Conservation (phyloP, 92 coral and sea anemone genomes). For the Metridium senile region DNA sequence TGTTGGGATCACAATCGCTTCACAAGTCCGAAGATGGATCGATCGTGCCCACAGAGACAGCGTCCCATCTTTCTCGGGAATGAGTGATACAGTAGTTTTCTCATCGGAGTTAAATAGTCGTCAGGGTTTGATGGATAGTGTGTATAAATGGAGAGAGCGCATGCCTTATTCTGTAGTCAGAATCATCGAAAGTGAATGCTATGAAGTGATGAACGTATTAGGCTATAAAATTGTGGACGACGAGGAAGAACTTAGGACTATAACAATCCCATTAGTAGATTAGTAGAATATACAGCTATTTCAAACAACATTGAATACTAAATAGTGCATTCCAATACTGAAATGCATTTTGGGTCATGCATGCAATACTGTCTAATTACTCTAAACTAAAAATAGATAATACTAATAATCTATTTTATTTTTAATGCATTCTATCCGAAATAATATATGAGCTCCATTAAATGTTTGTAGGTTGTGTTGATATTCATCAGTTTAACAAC, state of each 20-base stretch:
- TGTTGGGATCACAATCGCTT: slow-evolving; percentile 69
- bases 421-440: too few relatives aligned
- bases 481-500: too few relatives aligned
- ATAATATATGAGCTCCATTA: too few relatives aligned
- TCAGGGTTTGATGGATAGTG: slow-evolving; percentile 20
- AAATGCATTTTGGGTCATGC: too few relatives aligned
- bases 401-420: too few relatives aligned
- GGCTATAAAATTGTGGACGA: slow-evolving; percentile 86
- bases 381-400: too few relatives aligned
- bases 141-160: slow-evolving; percentile 59
- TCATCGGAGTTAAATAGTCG: not conserved
- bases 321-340: too few relatives aligned
- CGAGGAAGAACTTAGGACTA: slow-evolving; percentile 72
- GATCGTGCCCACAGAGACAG: slow-evolving; percentile 57
- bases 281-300: slow-evolving; percentile 3
- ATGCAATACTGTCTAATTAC: too few relatives aligned
- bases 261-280: slow-evolving; percentile 62
- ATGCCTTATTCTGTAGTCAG: slow-evolving; percentile 87
- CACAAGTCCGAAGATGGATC: slow-evolving; percentile 81
- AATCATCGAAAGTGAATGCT: slow-evolving; percentile 78
- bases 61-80: slow-evolving; percentile 45
- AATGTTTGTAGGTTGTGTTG: too few relatives aligned
- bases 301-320: too few relatives aligned
- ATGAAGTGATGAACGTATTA: slow-evolving; percentile 78
- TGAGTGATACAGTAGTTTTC: slow-evolving; percentile 12